Evolutionary conservation across 2,113 vertebrate species (phyloP).

Genomic region (Vireo altiloquus): DNA sequence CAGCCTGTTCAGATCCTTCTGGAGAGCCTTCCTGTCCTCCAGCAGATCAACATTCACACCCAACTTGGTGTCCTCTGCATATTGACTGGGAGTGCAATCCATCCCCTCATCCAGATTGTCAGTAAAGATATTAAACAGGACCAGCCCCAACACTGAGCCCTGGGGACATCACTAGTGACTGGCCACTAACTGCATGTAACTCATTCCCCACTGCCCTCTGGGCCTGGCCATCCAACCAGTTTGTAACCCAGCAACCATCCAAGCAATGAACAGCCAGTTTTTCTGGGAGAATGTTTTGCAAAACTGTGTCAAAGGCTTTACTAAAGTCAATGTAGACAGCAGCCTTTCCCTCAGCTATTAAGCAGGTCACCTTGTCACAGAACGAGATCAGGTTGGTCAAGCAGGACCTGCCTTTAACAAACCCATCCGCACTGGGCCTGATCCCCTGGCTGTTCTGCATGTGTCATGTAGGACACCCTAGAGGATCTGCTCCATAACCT

Average conservation of each 20-base stretch:
- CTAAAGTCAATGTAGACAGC: fast-evolving
- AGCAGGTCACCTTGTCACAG: background rate
- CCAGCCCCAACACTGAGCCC: fast-evolving
- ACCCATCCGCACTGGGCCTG: background rate
- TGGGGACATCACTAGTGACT: background rate
- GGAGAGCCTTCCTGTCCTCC: background rate
- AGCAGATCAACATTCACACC: background rate
- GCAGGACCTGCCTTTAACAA: background rate
- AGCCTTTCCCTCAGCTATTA: background rate
- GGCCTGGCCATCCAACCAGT: background rate
- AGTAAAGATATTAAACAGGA: background rate
- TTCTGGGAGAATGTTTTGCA: background rate
- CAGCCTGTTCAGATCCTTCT: background rate
- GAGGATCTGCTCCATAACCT: background rate
- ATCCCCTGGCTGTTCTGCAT: background rate
- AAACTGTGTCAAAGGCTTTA: background rate
- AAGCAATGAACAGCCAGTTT: background rate
- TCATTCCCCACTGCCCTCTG: background rate
- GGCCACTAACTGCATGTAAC: too few species aligned
- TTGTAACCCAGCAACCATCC: background rate
- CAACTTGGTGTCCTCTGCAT: background rate
- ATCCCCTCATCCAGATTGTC: background rate
- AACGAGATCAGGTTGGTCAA: background rate
- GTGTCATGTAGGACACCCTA: fast-evolving
- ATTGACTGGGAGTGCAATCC: background rate